Base-by-base conservation (phyloP, 2,797 vertebrate species). In the Lacerta bilineata region DNA sequence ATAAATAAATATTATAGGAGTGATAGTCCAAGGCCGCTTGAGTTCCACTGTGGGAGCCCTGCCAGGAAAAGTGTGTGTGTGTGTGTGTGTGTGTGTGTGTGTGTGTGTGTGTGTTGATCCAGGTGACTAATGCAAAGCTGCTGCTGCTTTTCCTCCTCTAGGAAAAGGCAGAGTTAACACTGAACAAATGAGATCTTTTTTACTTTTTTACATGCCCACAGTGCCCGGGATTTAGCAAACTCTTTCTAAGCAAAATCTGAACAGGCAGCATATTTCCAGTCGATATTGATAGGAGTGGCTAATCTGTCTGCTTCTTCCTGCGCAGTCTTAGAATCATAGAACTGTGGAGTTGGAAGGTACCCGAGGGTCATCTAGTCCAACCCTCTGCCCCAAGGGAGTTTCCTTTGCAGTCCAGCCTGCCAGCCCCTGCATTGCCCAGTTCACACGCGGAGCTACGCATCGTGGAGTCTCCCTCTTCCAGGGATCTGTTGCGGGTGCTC, bases 1-100 rank as follows among this genome's bases (percentile, higher is more conserved):
- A 92, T 82, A 93, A 95, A 92, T 82, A 93, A 93, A 93, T n/a
- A 27, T 17, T 76, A 3, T 66, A 69, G 80, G 90, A 90, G 79
- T 68, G 83, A 90, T 20, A n/a, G 36, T 41, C 27, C 90, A 81
- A 91, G 78, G 72, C 13, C 10, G 5, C 90, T 71, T 2, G 72
- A 90, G 68, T 33, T 87, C 27, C 77, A 39, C 86, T 84, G 84
- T 77, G 83, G 82, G 88, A 85, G 79, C 75, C 50, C 79, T 79
- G 78, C 50, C 86, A 90, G 81, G 91, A 55, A 55, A 15, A 55
- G 92, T n/a, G n/a, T 64, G 18, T 27, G 59, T 18, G 25, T 66
- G 80, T 15, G 23, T 36, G 15, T 18, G 55, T 79, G 46, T 50
- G 11, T 50, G 50, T 50, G 50, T 50, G 46, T 50, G 46, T 50